These are phyloP conservation scores for Hypothenemus hampei DNA, from an alignment of 1,140 invertebrate species.

Conservation along the genomic window DNA sequence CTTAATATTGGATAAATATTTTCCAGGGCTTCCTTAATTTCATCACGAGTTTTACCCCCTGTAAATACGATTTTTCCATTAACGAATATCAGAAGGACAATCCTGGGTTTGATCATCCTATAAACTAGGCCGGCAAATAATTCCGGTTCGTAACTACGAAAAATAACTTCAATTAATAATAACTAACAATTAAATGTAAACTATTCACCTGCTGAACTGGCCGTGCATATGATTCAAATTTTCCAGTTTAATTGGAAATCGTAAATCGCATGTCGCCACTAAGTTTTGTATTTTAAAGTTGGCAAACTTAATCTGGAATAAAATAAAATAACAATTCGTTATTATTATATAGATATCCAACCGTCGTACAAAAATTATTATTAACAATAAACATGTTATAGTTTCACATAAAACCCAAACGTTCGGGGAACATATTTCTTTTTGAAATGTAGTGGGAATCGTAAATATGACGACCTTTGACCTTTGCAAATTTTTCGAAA, in stretches of 20 bases:
- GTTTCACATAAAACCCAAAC: no score
- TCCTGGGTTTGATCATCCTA: conserved; percentile 97
- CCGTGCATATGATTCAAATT: conserved; percentile 89
- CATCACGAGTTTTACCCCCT: conserved; percentile 94
- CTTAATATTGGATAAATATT: conserved; percentile 99
- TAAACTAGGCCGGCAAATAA: conserved; percentile 98
- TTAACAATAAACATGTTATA: no score
- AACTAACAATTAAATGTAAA: not conserved
- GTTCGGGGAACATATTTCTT: no score
- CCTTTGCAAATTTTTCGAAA: no score
- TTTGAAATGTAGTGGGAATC: no score
- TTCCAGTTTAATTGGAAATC: conserved; percentile 96
- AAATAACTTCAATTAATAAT: conserved; percentile 41
- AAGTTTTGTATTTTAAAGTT: conserved; percentile 99
- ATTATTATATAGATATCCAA: no score
- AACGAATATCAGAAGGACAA: conserved; percentile 97
- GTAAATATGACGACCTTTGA: no score
- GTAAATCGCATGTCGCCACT: conserved; percentile 95
- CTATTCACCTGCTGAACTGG: conserved; percentile 79
- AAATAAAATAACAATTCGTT: no score
- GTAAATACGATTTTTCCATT: conserved; percentile 98
- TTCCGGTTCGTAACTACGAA: conserved; percentile 94
- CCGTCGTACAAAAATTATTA: no score
- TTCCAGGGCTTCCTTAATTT: conserved; percentile 99
- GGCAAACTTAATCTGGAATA: conserved; percentile 80